Base-by-base conservation (phyloP, 2,113 vertebrate genomes). In the Pampusana beccarii region DNA sequence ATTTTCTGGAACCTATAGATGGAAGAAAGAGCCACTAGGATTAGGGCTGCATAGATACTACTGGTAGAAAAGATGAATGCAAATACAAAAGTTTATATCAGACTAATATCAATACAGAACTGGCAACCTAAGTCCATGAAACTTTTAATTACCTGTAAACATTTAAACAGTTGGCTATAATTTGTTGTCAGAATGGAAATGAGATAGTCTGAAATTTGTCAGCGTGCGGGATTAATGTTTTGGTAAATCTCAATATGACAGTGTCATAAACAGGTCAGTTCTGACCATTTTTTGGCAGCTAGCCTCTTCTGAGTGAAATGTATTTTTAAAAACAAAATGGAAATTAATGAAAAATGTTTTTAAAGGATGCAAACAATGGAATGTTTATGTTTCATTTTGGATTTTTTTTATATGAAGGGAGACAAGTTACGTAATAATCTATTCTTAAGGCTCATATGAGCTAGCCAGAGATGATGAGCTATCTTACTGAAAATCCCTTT, bases 171-270 rank as follows among this genome's bases (percentile, higher is more conserved):
- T 29, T 69, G 48, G 20, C 33, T 67, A 10, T 69, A 42, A 65
- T 36, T 51, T 81, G 56, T 85, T 81, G 46, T 57, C 44, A 77
- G 58, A 77, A n/a, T 28, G 44, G 38, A 40, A 82, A 9, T n/a
- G n/a, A 13, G 9, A 17, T 29, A 46, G 36, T 62, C 40, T 85
- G 56, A 81, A 66, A 42, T 79, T 82, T 75, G 23, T 50, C 73
- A 25, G 9, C 9, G 13, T 23, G 12, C 13, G 51, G 79, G 16
- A 31, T 88, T 88, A 19, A 5, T 64, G 17, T 75, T 54, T 48
- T 71, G n/a, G 3, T 66, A 36, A 13, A 15, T 51, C 42, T 84
- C 0, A 0, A 2, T 73, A 48, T 0, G 6, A 7, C 25, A 5
- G 6, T 23, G 23, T 56, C 54, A 8, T 28, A 20, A 5, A 10